Evolutionary conservation across 2,797 vertebrate genomes (phyloP).

Genomic region (Myiotriccus ornatus): DNA sequence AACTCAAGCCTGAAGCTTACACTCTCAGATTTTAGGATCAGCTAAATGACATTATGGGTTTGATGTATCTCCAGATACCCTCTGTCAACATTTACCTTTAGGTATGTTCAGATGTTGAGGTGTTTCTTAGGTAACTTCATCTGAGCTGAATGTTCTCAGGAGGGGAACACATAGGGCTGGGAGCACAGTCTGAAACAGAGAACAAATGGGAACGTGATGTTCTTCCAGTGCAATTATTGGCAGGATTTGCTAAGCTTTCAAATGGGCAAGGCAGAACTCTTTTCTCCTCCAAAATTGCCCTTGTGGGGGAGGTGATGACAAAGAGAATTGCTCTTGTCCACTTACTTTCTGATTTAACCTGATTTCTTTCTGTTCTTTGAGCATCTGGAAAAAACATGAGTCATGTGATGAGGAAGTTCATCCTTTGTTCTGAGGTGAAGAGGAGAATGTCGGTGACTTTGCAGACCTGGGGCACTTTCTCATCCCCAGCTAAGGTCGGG

Average conservation of each 20-base stretch:
- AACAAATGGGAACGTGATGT: background rate
- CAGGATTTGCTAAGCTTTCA: background rate
- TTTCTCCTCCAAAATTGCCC: background rate
- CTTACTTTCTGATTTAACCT: slow-evolving; percentile 20
- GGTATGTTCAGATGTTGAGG: background rate
- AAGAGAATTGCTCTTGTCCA: background rate
- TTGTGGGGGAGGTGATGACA: background rate
- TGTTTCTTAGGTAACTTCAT: background rate
- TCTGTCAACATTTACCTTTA: background rate
- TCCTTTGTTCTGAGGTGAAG: background rate
- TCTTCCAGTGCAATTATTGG: background rate
- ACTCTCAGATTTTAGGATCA: background rate
- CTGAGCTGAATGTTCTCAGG: background rate
- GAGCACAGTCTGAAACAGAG: background rate
- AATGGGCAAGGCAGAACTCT: background rate
- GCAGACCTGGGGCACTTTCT: background rate
- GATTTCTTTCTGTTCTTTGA: slow-evolving; percentile 1
- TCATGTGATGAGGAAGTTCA: slow-evolving; percentile 18
- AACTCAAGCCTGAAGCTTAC: background rate
- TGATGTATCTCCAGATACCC: background rate
- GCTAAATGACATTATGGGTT: background rate
- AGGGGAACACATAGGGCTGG: background rate
- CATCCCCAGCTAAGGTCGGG: background rate
- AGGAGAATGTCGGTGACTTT: slow-evolving; percentile 7
- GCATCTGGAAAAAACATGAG: background rate